Conservation (phyloP, 92 coral and sea anemone species). For the Porites divaricata region DNA sequence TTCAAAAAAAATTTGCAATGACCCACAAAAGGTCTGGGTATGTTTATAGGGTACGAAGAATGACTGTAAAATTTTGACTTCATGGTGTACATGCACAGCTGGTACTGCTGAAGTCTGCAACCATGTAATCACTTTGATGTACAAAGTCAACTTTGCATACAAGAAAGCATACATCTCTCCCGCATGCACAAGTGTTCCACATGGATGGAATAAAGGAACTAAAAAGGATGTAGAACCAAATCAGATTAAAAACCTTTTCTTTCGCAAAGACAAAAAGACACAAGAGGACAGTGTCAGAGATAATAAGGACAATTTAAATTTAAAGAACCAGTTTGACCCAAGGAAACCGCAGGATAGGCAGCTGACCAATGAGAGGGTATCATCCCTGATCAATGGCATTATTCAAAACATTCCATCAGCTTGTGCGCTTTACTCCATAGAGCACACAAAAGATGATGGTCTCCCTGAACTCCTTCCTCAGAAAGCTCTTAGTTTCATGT, state of each 20-base stretch:
- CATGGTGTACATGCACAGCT: slow-evolving; percentile 49
- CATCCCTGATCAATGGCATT: no score
- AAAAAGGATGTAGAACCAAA: slow-evolving; percentile 7
- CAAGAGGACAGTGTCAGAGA: slow-evolving; percentile 50
- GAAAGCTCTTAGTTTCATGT: no score
- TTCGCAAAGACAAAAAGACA: slow-evolving; percentile 68
- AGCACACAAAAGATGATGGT: no score
- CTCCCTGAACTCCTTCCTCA: no score
- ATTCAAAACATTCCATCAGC: no score
- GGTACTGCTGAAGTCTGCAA: no score
- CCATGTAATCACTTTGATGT: no score
- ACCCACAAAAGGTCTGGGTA: slow-evolving; percentile 70
- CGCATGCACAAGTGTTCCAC: no score
- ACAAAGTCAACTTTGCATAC: no score
- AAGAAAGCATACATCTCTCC: no score
- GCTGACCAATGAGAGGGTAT: slow-evolving; percentile 51
- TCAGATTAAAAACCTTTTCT: slow-evolving; percentile 49
- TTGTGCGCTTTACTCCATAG: no score
- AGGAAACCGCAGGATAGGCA: slow-evolving; percentile 61
- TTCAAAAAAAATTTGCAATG: slow-evolving; percentile 61
- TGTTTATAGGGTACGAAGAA: neutral
- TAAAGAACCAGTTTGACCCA: slow-evolving; percentile 62
- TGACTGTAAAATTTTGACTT: slow-evolving; percentile 61
- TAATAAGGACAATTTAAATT: neutral
- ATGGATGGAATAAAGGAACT: no score